Base-by-base conservation (phyloP, 2,888 invertebrate genomes). In the Operophtera brumata region DNA sequence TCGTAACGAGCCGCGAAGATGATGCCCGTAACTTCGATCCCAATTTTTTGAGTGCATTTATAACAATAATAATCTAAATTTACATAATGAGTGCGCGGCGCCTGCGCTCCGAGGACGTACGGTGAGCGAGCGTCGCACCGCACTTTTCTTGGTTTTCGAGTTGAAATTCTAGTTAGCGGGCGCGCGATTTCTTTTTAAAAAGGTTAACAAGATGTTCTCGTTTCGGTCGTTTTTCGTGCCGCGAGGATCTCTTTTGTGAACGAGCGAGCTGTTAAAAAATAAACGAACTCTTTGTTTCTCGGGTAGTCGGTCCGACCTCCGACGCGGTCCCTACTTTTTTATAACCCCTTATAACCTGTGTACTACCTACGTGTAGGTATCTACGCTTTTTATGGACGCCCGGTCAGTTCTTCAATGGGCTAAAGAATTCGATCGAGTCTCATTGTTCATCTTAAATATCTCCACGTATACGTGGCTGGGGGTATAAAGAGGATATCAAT, bases 181-280 rank as follows among this genome's bases (percentile, higher is more conserved):
- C 79, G 82, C 82, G 85, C 85, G 86, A 86, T 87, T 87, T 88
- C 84, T 86, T 87, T 88, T 87, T 85, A 86, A 88, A 88, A 87
- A 85, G 84, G 85, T 86, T 89, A 90, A 89, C 89, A 88, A 89
- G 89, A 82, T 85, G 82, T 77, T 84, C 83, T 88, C 82, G 82
- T 87, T 88, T 86, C 75, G 82, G 84, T 88, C 72, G 81, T 89
- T 89, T 90, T 89, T 88, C 84, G 81, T 84, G 83, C 82, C 82
- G 84, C 82, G 83, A 80, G 78, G 83, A 82, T 82, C 84, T 83
- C 87, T 86, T 87, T 89, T 89, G 87, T 89, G 85, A 85, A 86
- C 86, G 83, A 77, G 84, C 85, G 83, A 89, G 90, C 90, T 90
- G 90, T 90, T 90, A 90, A 90, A 90, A 90, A 90, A 90, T 90